Evolutionary conservation across 2,113 vertebrate species (phyloP).

Genomic region (Sander vitreus): DNA sequence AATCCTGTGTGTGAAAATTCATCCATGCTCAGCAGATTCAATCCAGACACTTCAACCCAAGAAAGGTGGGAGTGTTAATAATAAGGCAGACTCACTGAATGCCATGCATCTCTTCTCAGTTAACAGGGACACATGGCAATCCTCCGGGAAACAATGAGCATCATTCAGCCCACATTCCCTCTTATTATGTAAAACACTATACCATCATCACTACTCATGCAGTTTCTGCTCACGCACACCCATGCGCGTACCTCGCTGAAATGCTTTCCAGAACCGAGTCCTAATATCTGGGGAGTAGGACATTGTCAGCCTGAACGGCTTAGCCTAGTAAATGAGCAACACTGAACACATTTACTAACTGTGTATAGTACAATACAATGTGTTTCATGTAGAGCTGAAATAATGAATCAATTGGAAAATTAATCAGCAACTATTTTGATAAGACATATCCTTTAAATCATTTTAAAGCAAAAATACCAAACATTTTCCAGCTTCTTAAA

Average conservation of each 20-base stretch:
- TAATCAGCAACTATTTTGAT: neutral
- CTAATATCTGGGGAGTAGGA: conserved; percentile 83
- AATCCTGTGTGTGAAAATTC: conserved; percentile 2
- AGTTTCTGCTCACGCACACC: conserved; percentile 60
- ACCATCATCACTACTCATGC: conserved; percentile 63
- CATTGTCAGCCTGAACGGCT: conserved; percentile 49
- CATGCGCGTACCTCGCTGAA: conserved; percentile 86
- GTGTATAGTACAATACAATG: too few relatives aligned
- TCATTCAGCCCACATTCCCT: conserved; percentile 62
- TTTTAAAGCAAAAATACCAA: neutral
- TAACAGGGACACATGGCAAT: conserved; percentile 60
- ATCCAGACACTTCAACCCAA: conserved; percentile 36
- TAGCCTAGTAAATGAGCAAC: neutral
- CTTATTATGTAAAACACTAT: conserved; percentile 67
- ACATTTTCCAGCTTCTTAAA: neutral
- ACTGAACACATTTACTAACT: neutral
- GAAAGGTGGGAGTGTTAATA: conserved; percentile 36
- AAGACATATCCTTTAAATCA: too few relatives aligned
- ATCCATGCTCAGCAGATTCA: conserved; percentile 5
- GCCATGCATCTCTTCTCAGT: conserved; percentile 56
- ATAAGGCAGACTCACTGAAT: conserved; percentile 27
- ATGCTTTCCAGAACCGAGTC: conserved; percentile 85
- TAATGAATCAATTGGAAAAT: neutral
- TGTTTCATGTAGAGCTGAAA: neutral
- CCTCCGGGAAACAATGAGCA: conserved; percentile 60